A percentile compares a stretch with the other conserved stretches of the same genome.
Conservation (phyloP, 2,797 vertebrate genomes). For the Bryconaethiops microstoma region DNA sequence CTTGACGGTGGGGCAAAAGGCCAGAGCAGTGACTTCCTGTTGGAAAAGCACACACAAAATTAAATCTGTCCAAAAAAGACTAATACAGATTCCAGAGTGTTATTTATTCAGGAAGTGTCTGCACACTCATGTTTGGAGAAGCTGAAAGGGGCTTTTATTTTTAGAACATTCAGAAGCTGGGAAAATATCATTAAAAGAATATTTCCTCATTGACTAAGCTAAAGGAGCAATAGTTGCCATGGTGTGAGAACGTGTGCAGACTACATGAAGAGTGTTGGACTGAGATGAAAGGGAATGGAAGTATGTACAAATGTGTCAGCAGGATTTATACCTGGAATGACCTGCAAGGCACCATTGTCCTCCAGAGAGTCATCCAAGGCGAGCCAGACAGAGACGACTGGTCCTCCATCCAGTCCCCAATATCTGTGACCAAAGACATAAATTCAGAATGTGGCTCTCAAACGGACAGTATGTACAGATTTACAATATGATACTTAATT, state of each 20-base stretch:
- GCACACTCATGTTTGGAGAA: neutral
- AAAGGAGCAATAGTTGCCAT: neutral
- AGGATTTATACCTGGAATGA: constrained; percentile 78
- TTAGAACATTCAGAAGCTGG: neutral
- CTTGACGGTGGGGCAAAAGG: constrained; percentile 71
- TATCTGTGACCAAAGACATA: constrained; percentile 67
- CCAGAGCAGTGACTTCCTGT: constrained; percentile 77
- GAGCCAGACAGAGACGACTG: constrained; percentile 81
- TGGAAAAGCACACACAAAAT: constrained; percentile 14
- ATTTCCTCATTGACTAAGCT: neutral
- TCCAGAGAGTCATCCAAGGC: constrained; percentile 78
- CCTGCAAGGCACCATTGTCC: constrained; percentile 79
- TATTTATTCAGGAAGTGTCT: constrained; percentile 4
- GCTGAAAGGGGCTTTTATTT: neutral
- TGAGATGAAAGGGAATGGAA: neutral
- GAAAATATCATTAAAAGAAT: neutral
- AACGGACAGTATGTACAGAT: neutral
- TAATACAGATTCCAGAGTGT: neutral
- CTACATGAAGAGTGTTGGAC: neutral
- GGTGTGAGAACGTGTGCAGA: neutral
- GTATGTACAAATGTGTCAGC: neutral
- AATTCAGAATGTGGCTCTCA: neutral
- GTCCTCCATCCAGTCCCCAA: constrained; percentile 81
- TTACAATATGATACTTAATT: no score
- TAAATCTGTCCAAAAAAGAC: neutral